Evolutionary conservation across 2,797 vertebrate species (phyloP).

Genomic region (Scomberomorus guttatus): DNA sequence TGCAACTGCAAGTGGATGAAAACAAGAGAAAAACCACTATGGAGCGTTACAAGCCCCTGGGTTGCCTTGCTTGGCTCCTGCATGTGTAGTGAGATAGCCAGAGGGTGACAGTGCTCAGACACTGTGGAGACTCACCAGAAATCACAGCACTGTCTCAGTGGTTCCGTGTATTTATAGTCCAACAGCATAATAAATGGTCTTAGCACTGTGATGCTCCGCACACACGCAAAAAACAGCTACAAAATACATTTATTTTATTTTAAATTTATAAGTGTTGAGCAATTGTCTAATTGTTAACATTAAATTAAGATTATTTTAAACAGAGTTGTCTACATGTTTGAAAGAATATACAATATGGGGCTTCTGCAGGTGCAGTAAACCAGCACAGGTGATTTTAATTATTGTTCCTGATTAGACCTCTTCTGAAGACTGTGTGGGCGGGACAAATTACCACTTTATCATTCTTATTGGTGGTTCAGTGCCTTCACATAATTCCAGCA

Average conservation of each 20-base stretch:
- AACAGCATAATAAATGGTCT: constrained; percentile 33
- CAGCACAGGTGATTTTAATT: constrained; percentile 4
- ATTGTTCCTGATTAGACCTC: neutral
- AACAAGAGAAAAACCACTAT: constrained; percentile 65
- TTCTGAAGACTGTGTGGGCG: neutral
- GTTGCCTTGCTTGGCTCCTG: constrained; percentile 35
- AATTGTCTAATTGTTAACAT: neutral
- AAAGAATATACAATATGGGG: neutral
- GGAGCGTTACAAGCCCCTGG: constrained; percentile 37
- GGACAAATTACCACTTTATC: neutral
- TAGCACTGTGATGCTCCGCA: constrained; percentile 15
- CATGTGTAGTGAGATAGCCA: constrained; percentile 59
- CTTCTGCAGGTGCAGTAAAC: neutral
- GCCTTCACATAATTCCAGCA: neutral
- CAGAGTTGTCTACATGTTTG: neutral
- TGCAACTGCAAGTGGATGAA: constrained; percentile 65
- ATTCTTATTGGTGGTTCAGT: constrained; percentile 5
- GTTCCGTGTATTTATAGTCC: constrained; percentile 50
- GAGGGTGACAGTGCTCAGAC: constrained; percentile 66
- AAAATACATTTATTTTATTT: neutral
- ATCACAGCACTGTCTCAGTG: constrained; percentile 29
- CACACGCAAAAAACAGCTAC: neutral
- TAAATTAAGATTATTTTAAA: neutral
- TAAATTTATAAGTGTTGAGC: neutral
- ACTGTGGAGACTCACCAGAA: constrained; percentile 49